Conservation (phyloP, 2,113 vertebrate species). For the Pluvialis apricaria region DNA sequence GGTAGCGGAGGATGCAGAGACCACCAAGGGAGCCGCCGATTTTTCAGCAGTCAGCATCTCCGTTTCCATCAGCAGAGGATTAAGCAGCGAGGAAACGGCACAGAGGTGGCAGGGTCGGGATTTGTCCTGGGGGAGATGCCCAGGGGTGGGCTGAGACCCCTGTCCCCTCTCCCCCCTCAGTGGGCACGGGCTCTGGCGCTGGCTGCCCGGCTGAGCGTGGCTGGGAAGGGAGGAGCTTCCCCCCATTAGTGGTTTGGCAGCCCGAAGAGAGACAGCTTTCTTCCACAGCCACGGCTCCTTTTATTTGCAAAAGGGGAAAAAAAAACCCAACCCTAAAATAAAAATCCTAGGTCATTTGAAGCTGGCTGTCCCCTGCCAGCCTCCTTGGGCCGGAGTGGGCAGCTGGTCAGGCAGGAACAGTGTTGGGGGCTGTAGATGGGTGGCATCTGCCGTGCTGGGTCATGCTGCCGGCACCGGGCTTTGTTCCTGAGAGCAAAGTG, state of each 20-base stretch:
- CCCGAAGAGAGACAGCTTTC: background rate
- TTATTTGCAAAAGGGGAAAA: background rate
- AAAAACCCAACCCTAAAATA: background rate
- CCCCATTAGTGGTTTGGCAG: slow-evolving; percentile 11
- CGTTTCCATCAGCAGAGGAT: background rate
- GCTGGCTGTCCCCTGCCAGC: background rate
- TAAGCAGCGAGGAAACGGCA: background rate
- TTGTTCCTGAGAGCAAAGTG: background rate
- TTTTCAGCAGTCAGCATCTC: background rate
- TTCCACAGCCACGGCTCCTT: background rate
- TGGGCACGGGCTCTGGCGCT: background rate
- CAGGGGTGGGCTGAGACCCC: background rate
- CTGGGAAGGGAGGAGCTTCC: background rate
- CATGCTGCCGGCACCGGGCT: background rate
- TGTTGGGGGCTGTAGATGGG: background rate
- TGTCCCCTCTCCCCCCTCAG: background rate
- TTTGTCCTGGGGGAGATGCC: background rate
- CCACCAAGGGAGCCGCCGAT: background rate
- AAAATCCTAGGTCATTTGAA: background rate
- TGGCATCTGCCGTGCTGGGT: background rate
- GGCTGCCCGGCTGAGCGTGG: background rate
- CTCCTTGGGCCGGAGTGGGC: background rate
- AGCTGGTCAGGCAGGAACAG: background rate
- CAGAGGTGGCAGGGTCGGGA: background rate
- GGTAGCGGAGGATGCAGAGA: background rate